Evolutionary conservation across 1,140 invertebrate genomes (phyloP).

Genomic region (Lithobius niger): DNA sequence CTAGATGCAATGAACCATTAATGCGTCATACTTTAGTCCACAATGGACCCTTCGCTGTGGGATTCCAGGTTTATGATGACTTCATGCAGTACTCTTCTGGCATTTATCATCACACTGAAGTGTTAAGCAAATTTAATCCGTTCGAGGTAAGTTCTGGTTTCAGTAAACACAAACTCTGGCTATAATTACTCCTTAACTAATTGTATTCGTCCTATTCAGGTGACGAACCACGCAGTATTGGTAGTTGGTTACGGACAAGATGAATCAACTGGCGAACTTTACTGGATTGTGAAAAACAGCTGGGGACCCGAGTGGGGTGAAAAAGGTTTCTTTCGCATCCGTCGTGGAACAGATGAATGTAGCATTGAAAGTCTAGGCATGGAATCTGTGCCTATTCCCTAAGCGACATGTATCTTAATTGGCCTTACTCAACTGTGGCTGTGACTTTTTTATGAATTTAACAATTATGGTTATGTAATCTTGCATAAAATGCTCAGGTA

Average conservation of each 20-base stretch:
- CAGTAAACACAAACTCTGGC: too few species aligned
- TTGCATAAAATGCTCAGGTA: too few species aligned
- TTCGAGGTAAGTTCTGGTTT: slow-evolving; percentile 26
- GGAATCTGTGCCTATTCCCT: slow-evolving; percentile 23
- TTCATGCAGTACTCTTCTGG: slow-evolving; percentile 36
- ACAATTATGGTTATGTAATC: too few species aligned
- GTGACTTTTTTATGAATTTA: too few species aligned
- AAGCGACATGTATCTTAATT: too few species aligned
- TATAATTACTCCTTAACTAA: too few species aligned
- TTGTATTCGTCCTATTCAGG: slow-evolving; percentile 13
- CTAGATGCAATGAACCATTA: slow-evolving; percentile 37
- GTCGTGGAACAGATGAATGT: slow-evolving; percentile 39
- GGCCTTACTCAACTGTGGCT: too few species aligned
- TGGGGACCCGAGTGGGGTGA: slow-evolving; percentile 44
- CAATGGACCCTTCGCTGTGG: slow-evolving; percentile 39
- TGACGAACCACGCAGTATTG: slow-evolving; percentile 38
- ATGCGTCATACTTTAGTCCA: slow-evolving; percentile 37
- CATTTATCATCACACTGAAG: slow-evolving; percentile 27
- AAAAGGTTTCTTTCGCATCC: slow-evolving; percentile 37
- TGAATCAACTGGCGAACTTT: slow-evolving; percentile 25
- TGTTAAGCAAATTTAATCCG: slow-evolving; percentile 29
- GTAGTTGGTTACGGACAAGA: slow-evolving; percentile 39
- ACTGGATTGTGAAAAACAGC: slow-evolving; percentile 38
- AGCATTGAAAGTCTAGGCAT: slow-evolving; percentile 30
- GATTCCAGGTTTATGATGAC: slow-evolving; percentile 37